These are phyloP conservation scores for Chloropsis cyanopogon DNA, from an alignment of 2,113 vertebrate species.

Conservation along the genomic window DNA sequence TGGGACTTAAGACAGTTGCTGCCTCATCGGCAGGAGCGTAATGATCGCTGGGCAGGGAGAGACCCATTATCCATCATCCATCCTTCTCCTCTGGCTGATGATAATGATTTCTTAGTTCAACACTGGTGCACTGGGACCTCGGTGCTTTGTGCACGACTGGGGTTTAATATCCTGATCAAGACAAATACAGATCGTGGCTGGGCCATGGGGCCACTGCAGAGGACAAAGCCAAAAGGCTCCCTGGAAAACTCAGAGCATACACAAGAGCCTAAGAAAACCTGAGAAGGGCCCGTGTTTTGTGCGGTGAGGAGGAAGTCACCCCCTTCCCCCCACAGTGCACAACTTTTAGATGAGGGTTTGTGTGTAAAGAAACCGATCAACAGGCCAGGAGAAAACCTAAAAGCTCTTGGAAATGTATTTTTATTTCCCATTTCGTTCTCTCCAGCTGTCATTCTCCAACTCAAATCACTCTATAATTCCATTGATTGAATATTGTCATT, in stretches of 20 bases:
- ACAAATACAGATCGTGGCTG: constrained; percentile 49
- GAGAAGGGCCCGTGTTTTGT: not conserved
- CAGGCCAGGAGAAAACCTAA: not conserved
- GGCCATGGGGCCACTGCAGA: not conserved
- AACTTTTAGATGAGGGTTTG: not conserved
- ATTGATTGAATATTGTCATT: not conserved
- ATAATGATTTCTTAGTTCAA: constrained; percentile 75
- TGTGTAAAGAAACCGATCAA: not conserved
- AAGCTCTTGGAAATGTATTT: not conserved
- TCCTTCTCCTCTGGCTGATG: constrained; percentile 66
- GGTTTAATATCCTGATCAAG: constrained; percentile 66
- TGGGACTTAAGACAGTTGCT: constrained; percentile 76
- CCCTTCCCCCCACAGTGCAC: not conserved
- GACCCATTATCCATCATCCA: constrained; percentile 76
- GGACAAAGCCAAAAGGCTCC: not conserved
- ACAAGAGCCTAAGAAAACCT: not conserved
- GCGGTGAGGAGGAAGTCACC: not conserved
- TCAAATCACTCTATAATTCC: not conserved
- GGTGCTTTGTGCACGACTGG: constrained; percentile 53
- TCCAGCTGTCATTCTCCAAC: not conserved
- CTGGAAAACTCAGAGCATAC: not conserved
- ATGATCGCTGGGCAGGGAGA: constrained; percentile 73
- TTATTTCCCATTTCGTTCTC: not conserved
- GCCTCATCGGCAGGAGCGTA: constrained; percentile 71
- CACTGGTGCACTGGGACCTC: constrained; percentile 57